Percentiles rank a stretch among this genome's conserved stretches.
Evolutionary conservation across 2,113 vertebrate genomes (phyloP).

Genomic region (Actinemys pallida): DNA sequence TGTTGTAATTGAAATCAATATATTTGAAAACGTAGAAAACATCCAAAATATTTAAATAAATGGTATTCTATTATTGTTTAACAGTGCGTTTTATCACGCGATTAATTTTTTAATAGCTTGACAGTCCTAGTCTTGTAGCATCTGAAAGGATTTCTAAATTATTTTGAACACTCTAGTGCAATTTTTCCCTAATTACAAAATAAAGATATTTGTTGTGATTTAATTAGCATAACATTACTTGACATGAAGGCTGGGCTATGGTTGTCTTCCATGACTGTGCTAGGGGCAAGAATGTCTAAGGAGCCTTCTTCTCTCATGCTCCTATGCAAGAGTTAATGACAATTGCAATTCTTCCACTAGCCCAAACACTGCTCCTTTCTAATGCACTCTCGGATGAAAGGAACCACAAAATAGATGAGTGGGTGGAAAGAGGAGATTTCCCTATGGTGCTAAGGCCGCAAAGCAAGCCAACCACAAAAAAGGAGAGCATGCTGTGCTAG

Average conservation of each 20-base stretch:
- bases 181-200: background rate
- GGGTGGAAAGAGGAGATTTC: background rate
- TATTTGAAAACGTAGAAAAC: no score
- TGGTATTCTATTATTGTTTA: no score
- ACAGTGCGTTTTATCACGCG: no score
- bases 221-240: background rate
- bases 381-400: background rate
- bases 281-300: background rate
- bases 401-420: background rate
- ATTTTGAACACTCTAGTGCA: background rate
- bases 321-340: background rate
- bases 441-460: background rate
- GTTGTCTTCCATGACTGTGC: background rate
- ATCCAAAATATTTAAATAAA: no score
- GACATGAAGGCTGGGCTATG: background rate
- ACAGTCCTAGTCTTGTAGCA: no score
- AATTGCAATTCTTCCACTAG: no score
- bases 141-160: background rate
- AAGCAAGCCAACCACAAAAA: background rate
- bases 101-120: no score
- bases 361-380: background rate
- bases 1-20: no score
- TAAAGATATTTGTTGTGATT: background rate
- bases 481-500: background rate
- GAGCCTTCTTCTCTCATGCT: background rate